Percentiles rank a stretch among this genome's conserved stretches.
Conservation (phyloP, 2,888 invertebrate genomes). For the Stenichneumon culpator region DNA sequence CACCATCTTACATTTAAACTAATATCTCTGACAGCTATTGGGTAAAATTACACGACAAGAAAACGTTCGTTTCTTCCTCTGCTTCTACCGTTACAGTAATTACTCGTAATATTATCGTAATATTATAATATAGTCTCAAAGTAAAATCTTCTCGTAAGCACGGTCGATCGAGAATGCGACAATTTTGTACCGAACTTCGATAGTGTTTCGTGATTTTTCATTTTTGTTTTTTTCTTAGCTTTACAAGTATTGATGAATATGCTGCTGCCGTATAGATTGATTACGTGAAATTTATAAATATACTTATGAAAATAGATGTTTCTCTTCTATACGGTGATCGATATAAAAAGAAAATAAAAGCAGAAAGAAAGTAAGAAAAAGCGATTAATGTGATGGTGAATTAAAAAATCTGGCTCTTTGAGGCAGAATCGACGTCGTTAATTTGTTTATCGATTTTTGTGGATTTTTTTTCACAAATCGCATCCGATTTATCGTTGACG, state of each 20-base stretch:
- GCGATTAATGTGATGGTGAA: conserved; percentile 17
- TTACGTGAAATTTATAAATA: conserved; percentile 58
- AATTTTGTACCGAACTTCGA: conserved; percentile 25
- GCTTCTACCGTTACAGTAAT: conserved; percentile 21
- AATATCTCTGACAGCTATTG: conserved; percentile 40
- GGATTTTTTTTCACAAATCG: background rate
- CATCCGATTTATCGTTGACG: background rate
- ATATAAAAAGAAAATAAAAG: conserved; percentile 27
- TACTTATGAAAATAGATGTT: conserved; percentile 65
- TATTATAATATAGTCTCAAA: conserved; percentile 47
- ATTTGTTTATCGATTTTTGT: conserved; percentile 34
- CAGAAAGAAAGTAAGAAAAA: conserved; percentile 30
- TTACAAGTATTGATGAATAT: conserved; percentile 34
- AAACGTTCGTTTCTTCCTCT: conserved; percentile 18
- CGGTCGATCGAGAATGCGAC: conserved; percentile 36
- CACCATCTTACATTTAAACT: conserved; percentile 33
- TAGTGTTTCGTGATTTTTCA: conserved; percentile 12
- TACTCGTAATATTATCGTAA: conserved; percentile 29
- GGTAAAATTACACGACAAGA: conserved; percentile 26
- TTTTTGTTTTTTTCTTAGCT: conserved; percentile 2
- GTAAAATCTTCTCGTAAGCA: conserved; percentile 45
- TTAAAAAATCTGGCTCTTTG: conserved; percentile 31
- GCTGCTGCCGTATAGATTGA: conserved; percentile 6
- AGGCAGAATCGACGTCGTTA: conserved; percentile 39
- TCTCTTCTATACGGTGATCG: conserved; percentile 55